Evolutionary conservation across 1,140 invertebrate species (phyloP).

Genomic region (Octopus sinensis): DNA sequence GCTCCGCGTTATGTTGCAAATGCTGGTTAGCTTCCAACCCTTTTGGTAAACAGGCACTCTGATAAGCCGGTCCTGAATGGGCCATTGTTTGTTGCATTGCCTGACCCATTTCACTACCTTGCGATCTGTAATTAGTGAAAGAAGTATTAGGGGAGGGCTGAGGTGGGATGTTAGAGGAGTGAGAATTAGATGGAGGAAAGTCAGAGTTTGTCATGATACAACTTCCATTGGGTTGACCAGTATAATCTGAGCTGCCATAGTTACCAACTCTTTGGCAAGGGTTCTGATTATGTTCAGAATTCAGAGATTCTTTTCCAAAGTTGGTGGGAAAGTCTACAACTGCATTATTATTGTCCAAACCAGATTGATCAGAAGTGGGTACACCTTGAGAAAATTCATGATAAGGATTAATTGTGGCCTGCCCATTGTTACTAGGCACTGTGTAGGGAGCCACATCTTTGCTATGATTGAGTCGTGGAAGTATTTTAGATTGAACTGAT

Average conservation of each 20-base stretch:
- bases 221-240: neutral
- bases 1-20: neutral
- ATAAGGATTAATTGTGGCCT: slow-evolving; percentile 16
- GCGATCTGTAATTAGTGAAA: neutral
- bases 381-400: neutral
- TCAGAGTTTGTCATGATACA: neutral
- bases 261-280: neutral
- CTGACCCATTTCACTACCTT: neutral
- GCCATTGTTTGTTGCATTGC: neutral
- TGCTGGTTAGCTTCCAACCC: neutral
- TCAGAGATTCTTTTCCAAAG: slow-evolving; percentile 6
- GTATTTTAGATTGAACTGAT: slow-evolving; percentile 40
- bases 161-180: neutral
- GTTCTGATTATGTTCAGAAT: slow-evolving; percentile 9
- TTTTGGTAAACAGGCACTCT: neutral
- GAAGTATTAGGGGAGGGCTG: neutral
- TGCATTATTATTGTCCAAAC: slow-evolving; percentile 3
- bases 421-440: slow-evolving; percentile 40
- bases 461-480: slow-evolving; percentile 39
- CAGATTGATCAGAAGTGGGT: neutral
- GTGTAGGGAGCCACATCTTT: slow-evolving; percentile 50
- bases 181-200: neutral
- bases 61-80: neutral
- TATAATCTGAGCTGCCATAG: neutral
- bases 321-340: slow-evolving; percentile 10